phyloP scores from a whole-genome alignment of 35 echinoderm and acorn worm genomes.

The Anneissia japonica region DNA sequence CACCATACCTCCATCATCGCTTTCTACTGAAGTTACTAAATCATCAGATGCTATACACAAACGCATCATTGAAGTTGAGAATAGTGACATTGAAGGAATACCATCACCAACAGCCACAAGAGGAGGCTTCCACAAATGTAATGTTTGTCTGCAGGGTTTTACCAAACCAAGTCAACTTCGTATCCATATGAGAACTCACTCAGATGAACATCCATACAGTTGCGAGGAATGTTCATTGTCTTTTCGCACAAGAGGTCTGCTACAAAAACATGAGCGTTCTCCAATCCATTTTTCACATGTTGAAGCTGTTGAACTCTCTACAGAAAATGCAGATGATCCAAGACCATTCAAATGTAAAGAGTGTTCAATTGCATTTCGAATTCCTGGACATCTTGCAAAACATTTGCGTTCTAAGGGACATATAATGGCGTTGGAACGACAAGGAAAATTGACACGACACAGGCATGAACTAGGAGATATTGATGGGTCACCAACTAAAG shows the following conservation, averaged over 20 bases:
- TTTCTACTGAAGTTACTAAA: slow-evolving; percentile 18
- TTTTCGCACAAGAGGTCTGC: slow-evolving; percentile 59
- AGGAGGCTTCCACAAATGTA: slow-evolving; percentile 70
- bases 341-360: slow-evolving; percentile 97
- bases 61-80: not conserved
- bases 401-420: slow-evolving; percentile 86
- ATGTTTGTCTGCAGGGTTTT: slow-evolving; percentile 69
- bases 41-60: not conserved
- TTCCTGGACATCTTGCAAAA: slow-evolving; percentile 94
- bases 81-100: slow-evolving; percentile 5
- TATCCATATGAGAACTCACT: slow-evolving; percentile 78
- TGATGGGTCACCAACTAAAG: slow-evolving; percentile 29
- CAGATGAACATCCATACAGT: slow-evolving; percentile 52
- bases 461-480: slow-evolving; percentile 38
- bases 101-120: slow-evolving; percentile 23
- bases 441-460: slow-evolving; percentile 55
- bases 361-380: slow-evolving; percentile 90
- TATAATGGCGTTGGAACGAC: slow-evolving; percentile 72
- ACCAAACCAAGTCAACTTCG: slow-evolving; percentile 90
- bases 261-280: slow-evolving; percentile 92
- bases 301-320: slow-evolving; percentile 84
- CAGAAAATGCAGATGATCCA: slow-evolving; percentile 56
- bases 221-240: slow-evolving; percentile 76
- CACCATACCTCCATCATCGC: not conserved
- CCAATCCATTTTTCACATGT: slow-evolving; percentile 81